Evolutionary conservation across 2,113 vertebrate genomes (phyloP).

Genomic region (Petrocephalus microphthalmus): DNA sequence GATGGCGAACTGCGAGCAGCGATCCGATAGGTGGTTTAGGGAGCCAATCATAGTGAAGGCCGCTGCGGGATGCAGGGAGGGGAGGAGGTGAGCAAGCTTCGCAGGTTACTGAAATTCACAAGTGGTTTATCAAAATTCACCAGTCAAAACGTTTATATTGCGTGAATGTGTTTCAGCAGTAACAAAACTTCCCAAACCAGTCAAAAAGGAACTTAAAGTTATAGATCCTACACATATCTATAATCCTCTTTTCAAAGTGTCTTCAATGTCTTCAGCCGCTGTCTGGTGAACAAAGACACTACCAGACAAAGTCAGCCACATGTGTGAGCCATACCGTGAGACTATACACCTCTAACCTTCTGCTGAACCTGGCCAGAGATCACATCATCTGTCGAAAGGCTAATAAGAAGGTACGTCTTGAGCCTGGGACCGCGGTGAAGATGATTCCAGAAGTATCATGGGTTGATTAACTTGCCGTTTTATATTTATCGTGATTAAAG

Average conservation of each 20-base stretch:
- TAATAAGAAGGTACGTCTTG: background rate
- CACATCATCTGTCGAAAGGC: background rate
- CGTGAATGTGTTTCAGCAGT: background rate
- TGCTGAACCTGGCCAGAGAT: slow-evolving; percentile 3
- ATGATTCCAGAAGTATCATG: background rate
- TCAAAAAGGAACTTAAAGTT: background rate
- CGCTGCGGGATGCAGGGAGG: slow-evolving; percentile 60
- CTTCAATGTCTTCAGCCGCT: background rate
- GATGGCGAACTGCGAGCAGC: slow-evolving; percentile 96
- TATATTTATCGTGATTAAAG: slow-evolving; percentile 4
- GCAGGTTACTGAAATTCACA: background rate
- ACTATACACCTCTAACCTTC: background rate
- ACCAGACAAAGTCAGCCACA: background rate
- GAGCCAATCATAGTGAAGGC: slow-evolving; percentile 99
- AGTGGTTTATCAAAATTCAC: background rate
- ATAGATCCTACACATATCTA: background rate
- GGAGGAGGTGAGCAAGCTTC: background rate
- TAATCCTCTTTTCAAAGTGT: background rate
- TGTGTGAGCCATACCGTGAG: background rate
- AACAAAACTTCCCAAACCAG: background rate
- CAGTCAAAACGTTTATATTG: background rate
- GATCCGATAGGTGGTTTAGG: slow-evolving; percentile 91
- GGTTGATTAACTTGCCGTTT: background rate
- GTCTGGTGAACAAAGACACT: slow-evolving; percentile 6
- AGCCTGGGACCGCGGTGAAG: too few species aligned